Percentiles rank a stretch among this genome's conserved stretches.
phyloP scores from a whole-genome alignment of 1,140 invertebrate species.

The Eupeodes corollae region DNA sequence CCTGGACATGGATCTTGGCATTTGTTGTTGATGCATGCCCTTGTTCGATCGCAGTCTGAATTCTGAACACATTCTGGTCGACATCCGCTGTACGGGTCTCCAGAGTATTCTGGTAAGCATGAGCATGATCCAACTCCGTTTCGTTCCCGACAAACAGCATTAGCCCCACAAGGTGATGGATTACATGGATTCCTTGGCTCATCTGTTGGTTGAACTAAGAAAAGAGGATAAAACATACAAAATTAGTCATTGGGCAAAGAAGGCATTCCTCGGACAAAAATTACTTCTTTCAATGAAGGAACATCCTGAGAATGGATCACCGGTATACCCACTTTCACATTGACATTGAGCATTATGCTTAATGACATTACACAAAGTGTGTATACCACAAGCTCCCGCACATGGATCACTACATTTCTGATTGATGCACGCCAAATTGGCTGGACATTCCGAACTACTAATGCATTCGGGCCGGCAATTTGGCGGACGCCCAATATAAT shows the following conservation, averaged over 20 bases:
- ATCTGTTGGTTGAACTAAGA: constrained; percentile 33
- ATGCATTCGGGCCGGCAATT: constrained; percentile 69
- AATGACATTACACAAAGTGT: constrained; percentile 61
- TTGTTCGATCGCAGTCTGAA: constrained; percentile 51
- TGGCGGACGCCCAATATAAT: constrained; percentile 63
- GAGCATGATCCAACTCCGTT: constrained; percentile 65
- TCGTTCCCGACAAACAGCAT: constrained; percentile 64
- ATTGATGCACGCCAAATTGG: constrained; percentile 61
- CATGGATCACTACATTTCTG: constrained; percentile 73
- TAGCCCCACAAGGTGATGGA: constrained; percentile 69
- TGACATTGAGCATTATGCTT: constrained; percentile 65
- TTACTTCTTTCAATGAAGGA: constrained; percentile 36
- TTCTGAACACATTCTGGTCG: constrained; percentile 63
- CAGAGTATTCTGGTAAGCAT: constrained; percentile 60
- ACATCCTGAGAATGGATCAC: constrained; percentile 61
- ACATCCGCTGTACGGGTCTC: constrained; percentile 60
- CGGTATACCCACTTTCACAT: constrained; percentile 61
- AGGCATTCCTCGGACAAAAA: constrained; percentile 5
- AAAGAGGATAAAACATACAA: not conserved
- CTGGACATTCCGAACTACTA: constrained; percentile 60
- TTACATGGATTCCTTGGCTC: constrained; percentile 48
- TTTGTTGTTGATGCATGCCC: constrained; percentile 56
- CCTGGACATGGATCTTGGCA: constrained; percentile 61
- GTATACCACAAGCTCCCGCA: constrained; percentile 59
- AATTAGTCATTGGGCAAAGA: not conserved